A percentile compares a stretch with the other conserved stretches of the same genome.
phyloP scores from a whole-genome alignment of 2,888 invertebrate species.

The Idaea straminata region DNA sequence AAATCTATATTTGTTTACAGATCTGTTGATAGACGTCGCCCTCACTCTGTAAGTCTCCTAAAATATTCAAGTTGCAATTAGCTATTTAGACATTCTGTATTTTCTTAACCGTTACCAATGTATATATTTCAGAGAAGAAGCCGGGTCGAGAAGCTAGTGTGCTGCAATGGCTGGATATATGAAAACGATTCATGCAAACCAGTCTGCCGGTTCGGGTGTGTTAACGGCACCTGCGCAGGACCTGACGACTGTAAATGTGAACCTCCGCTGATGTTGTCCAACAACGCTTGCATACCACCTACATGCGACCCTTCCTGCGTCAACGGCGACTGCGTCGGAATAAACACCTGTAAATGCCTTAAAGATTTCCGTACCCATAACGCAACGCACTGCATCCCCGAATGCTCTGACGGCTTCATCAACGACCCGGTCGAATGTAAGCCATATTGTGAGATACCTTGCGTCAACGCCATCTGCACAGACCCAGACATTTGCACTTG shows the following conservation, averaged over 20 bases:
- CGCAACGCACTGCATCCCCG: constrained; percentile 18
- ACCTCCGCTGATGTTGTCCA: constrained; percentile 31
- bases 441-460: constrained; percentile 58
- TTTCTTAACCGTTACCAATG: background rate
- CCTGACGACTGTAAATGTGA: constrained; percentile 49
- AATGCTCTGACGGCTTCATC: constrained; percentile 18
- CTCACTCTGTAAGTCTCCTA: background rate
- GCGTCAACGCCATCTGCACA: constrained; percentile 66
- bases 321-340: constrained; percentile 37
- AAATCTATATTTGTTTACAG: background rate
- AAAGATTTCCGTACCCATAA: constrained; percentile 24
- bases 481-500: constrained; percentile 68
- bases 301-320: constrained; percentile 63
- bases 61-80: background rate
- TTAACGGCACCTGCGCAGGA: constrained; percentile 44
- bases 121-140: constrained; percentile 26
- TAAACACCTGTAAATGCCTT: constrained; percentile 35
- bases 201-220: constrained; percentile 43
- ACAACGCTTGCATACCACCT: constrained; percentile 37
- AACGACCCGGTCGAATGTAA: constrained; percentile 41
- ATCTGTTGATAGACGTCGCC: background rate
- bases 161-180: constrained; percentile 30
- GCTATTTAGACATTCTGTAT: background rate
- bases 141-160: constrained; percentile 8
- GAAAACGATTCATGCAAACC: constrained; percentile 29